Conservation (phyloP, 2,888 invertebrate species). For the Timema podura region DNA sequence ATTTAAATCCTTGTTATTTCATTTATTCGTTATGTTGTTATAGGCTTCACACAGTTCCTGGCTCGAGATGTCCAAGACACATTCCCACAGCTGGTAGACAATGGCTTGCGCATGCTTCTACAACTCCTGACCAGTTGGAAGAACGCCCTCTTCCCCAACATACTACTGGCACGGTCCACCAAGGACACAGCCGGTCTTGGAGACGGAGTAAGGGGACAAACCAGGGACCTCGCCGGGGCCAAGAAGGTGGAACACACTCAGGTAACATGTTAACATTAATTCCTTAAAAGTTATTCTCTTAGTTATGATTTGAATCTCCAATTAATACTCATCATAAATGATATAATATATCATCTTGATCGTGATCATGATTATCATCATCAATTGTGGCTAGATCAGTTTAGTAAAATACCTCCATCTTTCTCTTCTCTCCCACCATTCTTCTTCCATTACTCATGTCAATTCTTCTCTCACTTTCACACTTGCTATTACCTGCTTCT, state of each 20-base stretch:
- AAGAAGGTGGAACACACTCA: slow-evolving; percentile 20
- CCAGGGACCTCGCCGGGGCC: slow-evolving; percentile 17
- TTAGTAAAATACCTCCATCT: too few relatives aligned
- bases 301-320: neutral
- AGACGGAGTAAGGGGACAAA: slow-evolving; percentile 16
- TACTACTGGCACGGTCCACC: slow-evolving; percentile 9
- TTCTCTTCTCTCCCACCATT: too few relatives aligned
- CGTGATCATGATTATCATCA: too few relatives aligned
- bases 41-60: slow-evolving; percentile 90
- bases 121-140: slow-evolving; percentile 93
- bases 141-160: slow-evolving; percentile 58
- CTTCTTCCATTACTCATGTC: too few relatives aligned
- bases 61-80: slow-evolving; percentile 90
- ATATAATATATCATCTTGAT: too few relatives aligned
- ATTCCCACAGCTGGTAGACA: slow-evolving; percentile 85
- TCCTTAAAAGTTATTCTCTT: neutral
- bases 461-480: too few relatives aligned
- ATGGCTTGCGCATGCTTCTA: slow-evolving; percentile 85
- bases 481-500: too few relatives aligned
- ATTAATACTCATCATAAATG: too few relatives aligned
- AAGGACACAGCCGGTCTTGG: slow-evolving; percentile 19
- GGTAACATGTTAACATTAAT: neutral
- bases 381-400: too few relatives aligned
- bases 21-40: too few relatives aligned
- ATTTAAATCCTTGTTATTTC: too few relatives aligned